Evolutionary conservation across 2,888 invertebrate genomes (phyloP).

Genomic region (Eupithecia centaureata): DNA sequence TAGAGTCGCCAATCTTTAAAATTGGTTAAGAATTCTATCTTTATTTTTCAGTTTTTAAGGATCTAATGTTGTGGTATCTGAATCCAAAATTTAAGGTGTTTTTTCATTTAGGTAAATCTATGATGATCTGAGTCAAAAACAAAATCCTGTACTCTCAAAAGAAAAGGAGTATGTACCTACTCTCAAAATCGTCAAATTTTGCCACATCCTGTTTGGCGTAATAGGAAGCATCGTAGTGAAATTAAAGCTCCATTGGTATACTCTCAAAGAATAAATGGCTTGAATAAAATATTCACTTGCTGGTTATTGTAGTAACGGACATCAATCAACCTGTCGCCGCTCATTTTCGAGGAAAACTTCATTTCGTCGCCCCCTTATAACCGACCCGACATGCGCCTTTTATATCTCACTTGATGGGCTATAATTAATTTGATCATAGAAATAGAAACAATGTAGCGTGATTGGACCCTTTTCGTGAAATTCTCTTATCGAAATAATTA

Average conservation of each 20-base stretch:
- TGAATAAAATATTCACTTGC: slow-evolving; percentile 76
- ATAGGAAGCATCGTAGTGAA: neutral
- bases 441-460: slow-evolving; percentile 41
- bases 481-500: slow-evolving; percentile 15
- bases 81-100: neutral
- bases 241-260: neutral
- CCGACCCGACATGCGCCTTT: slow-evolving; percentile 52
- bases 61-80: no score
- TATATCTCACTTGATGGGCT: slow-evolving; percentile 48
- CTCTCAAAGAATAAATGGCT: slow-evolving; percentile 45
- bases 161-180: neutral
- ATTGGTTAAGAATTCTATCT: no score
- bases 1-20: no score
- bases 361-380: slow-evolving; percentile 64
- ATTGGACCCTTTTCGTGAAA: slow-evolving; percentile 20
- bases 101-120: neutral
- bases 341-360: slow-evolving; percentile 74
- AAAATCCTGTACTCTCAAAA: neutral
- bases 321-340: slow-evolving; percentile 75
- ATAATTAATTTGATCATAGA: slow-evolving; percentile 50
- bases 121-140: neutral
- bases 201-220: neutral
- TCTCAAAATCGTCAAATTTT: neutral
- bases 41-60: no score
- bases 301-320: slow-evolving; percentile 71